Base-by-base conservation (phyloP, 2,888 invertebrate species). In the Deilephila elpenor region DNA sequence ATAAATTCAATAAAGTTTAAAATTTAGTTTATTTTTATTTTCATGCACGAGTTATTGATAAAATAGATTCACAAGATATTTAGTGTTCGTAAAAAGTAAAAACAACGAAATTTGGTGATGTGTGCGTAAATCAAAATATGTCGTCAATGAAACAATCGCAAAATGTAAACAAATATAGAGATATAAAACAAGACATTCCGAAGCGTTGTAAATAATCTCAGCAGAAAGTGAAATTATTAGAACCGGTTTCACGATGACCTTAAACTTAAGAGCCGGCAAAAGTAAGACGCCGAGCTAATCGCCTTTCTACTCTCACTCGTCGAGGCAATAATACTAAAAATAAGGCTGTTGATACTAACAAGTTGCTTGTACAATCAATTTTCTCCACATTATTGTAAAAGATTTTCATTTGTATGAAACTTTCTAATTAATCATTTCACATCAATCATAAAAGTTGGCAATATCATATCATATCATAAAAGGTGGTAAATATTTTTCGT, bases 211-310 rank as follows among this genome's bases (percentile, higher is more conserved):
- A n/a, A 51, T 51, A 44, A 72, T 51, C 53, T 29, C 73, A 79
- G 80, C 85, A 85, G 91, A 93, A 93, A 93, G 93, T 88, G 85
- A 93, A 89, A 89, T 82, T 79, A 83, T 79, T 44, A 80, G 82
- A 88, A 89, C 89, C 82, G 76, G 91, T 88, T 84, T 73, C 71
- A 75, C 60, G 73, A 72, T 83, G 90, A 91, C 93, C 93, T 92
- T 92, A 91, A 89, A 89, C 89, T 89, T 74, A 72, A 71, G 53
- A 60, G 34, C 20, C 34, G 29, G 53, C 61, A 71, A 64, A 75
- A 74, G 71, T 73, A 61, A 72, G 75, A 72, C 29, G 59, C 62
- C 67, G 76, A 77, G 78, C 17, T 51, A 32, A 59, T 56, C 56
- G 78, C 81, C 89, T 90, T 90, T 90, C 90, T 85, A 88, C 81